These are phyloP conservation scores for Drosophila ironensis DNA, from an alignment of 1,140 invertebrate genomes.

Conservation along the genomic window DNA sequence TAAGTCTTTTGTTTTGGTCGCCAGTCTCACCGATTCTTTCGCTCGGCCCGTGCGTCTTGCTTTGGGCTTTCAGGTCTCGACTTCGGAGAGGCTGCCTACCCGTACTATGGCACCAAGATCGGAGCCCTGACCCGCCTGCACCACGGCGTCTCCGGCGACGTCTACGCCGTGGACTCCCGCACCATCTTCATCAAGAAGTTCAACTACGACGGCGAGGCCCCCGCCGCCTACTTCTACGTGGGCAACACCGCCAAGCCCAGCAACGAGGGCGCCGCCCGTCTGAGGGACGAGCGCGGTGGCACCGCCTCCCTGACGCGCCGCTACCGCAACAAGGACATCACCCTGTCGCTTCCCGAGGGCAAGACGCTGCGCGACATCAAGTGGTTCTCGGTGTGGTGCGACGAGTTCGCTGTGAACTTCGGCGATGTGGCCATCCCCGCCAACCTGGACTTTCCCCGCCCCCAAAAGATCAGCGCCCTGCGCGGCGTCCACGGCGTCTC, in stretches of 20 bases:
- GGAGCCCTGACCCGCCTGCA: constrained; percentile 89
- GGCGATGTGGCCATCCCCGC: constrained; percentile 91
- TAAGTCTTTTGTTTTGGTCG: constrained; percentile 73
- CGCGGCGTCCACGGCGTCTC: constrained; percentile 91
- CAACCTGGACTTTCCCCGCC: constrained; percentile 90
- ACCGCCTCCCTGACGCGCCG: constrained; percentile 86
- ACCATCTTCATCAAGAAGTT: constrained; percentile 94
- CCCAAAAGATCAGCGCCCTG: constrained; percentile 89
- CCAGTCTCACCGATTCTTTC: constrained; percentile 24
- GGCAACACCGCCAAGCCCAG: constrained; percentile 87
- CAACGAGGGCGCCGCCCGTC: constrained; percentile 87
- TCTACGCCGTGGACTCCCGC: constrained; percentile 93
- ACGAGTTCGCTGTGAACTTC: constrained; percentile 94
- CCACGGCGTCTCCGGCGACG: constrained; percentile 92
- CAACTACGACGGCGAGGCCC: constrained; percentile 93
- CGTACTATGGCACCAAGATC: constrained; percentile 90
- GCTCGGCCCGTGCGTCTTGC: constrained; percentile 11
- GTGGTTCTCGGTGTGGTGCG: constrained; percentile 95
- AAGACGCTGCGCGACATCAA: constrained; percentile 91
- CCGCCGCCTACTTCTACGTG: constrained; percentile 94
- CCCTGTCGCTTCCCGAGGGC: constrained; percentile 92
- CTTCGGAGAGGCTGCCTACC: constrained; percentile 68
- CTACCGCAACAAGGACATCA: constrained; percentile 91
- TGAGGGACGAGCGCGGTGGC: constrained; percentile 91
- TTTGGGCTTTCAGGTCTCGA: constrained; percentile 31